Conservation (phyloP, 2,888 invertebrate species). For the Drosophila mimetica region DNA sequence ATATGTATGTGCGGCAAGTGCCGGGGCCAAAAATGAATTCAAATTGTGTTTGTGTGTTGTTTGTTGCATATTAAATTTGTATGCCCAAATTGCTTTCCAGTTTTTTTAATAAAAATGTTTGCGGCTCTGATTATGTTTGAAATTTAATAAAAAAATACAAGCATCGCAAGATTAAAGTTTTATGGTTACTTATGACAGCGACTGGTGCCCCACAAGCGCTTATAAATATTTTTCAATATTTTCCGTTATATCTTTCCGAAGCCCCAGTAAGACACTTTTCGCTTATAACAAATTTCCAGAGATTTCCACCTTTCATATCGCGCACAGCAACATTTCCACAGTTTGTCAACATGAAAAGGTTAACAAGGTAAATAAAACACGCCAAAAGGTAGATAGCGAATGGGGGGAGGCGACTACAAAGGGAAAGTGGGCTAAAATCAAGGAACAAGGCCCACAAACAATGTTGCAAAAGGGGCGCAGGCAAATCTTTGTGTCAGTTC, state of each 20-base stretch:
- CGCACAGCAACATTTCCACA: constrained; percentile 38
- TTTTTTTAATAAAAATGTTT: constrained; percentile 32
- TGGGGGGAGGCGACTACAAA: constrained; percentile 36
- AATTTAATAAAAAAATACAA: constrained; percentile 18
- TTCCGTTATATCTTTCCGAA: constrained; percentile 21
- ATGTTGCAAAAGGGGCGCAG: constrained; percentile 41
- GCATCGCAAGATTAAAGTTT: constrained; percentile 13
- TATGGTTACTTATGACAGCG: neutral
- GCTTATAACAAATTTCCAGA: constrained; percentile 58
- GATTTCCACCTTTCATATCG: constrained; percentile 66
- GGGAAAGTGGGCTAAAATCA: constrained; percentile 31
- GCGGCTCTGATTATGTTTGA: constrained; percentile 23
- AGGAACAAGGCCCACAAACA: constrained; percentile 56
- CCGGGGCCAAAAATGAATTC: constrained; percentile 25
- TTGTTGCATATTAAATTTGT: constrained; percentile 46
- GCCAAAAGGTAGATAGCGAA: constrained; percentile 49
- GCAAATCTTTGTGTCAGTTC: constrained; percentile 35
- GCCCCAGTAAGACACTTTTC: constrained; percentile 51
- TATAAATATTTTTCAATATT: constrained; percentile 21
- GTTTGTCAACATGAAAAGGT: constrained; percentile 75
- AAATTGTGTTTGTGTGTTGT: constrained; percentile 20
- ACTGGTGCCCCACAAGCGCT: constrained; percentile 7
- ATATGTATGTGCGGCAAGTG: constrained; percentile 6
- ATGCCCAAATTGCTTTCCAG: constrained; percentile 37
- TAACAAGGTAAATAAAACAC: constrained; percentile 75